Conservation (phyloP, 1,140 invertebrate species). For the Zaprionus kolodkinae region DNA sequence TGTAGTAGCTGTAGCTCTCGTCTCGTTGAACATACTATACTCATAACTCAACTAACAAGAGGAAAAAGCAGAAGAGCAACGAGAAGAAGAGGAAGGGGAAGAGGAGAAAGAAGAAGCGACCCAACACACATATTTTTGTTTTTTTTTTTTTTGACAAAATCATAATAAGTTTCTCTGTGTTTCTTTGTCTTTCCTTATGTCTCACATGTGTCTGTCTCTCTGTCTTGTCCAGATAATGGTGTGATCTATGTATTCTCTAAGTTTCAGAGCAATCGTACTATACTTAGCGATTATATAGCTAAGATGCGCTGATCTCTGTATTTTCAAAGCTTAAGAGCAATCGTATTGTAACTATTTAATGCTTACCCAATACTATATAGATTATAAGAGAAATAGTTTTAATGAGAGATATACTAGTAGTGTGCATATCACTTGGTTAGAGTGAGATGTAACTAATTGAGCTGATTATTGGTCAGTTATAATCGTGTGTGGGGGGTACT, state of each 20-base stretch:
- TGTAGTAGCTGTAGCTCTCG: constrained; percentile 35
- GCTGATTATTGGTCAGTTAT: background rate
- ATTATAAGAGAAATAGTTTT: too few species aligned
- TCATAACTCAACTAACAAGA: constrained; percentile 32
- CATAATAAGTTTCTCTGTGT: constrained; percentile 1
- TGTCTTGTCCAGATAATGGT: background rate
- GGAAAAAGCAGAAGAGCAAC: background rate
- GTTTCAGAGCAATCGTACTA: background rate
- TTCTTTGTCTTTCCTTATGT: background rate
- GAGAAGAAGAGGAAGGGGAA: background rate
- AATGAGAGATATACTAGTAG: too few species aligned
- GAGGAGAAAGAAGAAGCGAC: background rate
- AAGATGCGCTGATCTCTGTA: too few species aligned
- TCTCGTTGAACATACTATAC: constrained; percentile 47
- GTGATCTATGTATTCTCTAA: background rate
- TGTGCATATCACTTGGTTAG: background rate
- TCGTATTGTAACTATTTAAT: too few species aligned
- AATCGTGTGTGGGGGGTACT: background rate
- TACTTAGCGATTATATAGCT: too few species aligned
- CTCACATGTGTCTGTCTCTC: background rate
- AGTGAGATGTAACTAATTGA: background rate
- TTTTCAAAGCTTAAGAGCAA: too few species aligned
- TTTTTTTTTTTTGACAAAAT: constrained; percentile 15
- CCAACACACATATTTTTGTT: constrained; percentile 2
- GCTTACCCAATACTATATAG: too few species aligned